Base-by-base conservation (phyloP, 2,888 invertebrate genomes). In the Carabus problematicus region DNA sequence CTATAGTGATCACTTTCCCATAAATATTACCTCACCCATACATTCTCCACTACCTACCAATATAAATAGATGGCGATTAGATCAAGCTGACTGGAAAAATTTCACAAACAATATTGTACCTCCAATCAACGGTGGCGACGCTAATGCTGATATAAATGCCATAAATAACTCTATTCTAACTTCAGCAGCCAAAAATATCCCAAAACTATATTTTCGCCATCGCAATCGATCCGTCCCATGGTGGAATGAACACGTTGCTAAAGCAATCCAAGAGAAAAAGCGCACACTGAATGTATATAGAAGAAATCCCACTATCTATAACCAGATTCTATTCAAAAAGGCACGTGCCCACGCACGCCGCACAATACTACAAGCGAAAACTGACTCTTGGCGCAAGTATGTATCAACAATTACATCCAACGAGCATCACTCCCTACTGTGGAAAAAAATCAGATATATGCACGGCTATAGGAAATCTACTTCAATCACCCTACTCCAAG, bases 41-140 rank as follows among this genome's bases (percentile, higher is more conserved):
- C 45, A 0, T 29, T 55, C 11, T 72, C 72, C 19, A 64, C 71
- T 3, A 73, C 75, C n/a, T 73, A 74, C 14, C 7, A 54, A n/a
- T 55, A 40, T 18, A n/a, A 49, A 9, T 14, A 59, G 18, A 42
- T 59, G 59, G 59, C 14, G 43, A 11, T 1, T 58, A 3, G 41
- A 58, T 18, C 41, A 14, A 7, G 59, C 59, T 11, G 16, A 59
- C 43, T 59, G 59, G 59, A 1, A 6, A 4, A 16, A 14, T 3
- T 59, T 58, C 39, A 12, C 12, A n/a, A n/a, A n/a, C n/a, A 39
- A 12, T 6, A 11, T 56, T 12, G 9, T 29, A 19, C 1, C 19
- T 55, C 55, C 55, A 3, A 42, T 9, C 18, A 8, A n/a, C 47
- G 1, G n/a, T 14, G n/a, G 1, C 47, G 14, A 14, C n/a, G n/a